Base-by-base conservation (phyloP, 2,888 invertebrate genomes). In the Cantharis nigra region DNA sequence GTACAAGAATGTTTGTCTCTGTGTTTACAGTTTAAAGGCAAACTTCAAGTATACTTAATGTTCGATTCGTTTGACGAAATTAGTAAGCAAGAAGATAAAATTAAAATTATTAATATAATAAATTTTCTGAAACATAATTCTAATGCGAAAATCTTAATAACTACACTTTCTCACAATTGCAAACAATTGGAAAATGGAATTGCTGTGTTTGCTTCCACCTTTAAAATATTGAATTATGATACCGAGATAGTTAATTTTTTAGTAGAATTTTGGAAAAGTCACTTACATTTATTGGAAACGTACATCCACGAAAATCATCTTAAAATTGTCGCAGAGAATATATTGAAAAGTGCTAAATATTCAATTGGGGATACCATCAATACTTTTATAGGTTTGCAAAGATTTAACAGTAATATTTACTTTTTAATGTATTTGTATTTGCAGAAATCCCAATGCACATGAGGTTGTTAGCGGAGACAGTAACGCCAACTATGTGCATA, bases 51-150 rank as follows among this genome's bases (percentile, higher is more conserved):
- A 9, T 75, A n/a, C n/a, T 13, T 78, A 14, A 33, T 78, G 49
- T 69, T 78, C 16, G 78, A 78, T 64, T 75, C 70, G 11, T 78
- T 33, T 20, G 74, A 78, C 14, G 75, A 74, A 69, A 71, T 78
- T 26, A 3, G 13, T 20, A 16, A 23, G 1, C 1, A 28, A 28
- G 9, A 28, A 28, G 7, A 23, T 9, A 28, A 9, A 64, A 20
- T 5, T 33, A 7, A 70, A 71, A 49, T 78, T 11, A 67, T 76
- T 7, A 28, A 28, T 3, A 9, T 78, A 4, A 63, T 78, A 5
- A 76, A 78, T 20, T 73, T 65, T 71, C 11, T 78, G 11, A 73
- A 76, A 64, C 0, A 65, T 11, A 28, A n/a, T 9, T 10, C 33
- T 7, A 70, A 28, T 9, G 73, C 23, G n/a, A 72, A 76, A 18